Evolutionary conservation across 2,113 vertebrate genomes (phyloP).

Genomic region (Tragelaphus imberbis): DNA sequence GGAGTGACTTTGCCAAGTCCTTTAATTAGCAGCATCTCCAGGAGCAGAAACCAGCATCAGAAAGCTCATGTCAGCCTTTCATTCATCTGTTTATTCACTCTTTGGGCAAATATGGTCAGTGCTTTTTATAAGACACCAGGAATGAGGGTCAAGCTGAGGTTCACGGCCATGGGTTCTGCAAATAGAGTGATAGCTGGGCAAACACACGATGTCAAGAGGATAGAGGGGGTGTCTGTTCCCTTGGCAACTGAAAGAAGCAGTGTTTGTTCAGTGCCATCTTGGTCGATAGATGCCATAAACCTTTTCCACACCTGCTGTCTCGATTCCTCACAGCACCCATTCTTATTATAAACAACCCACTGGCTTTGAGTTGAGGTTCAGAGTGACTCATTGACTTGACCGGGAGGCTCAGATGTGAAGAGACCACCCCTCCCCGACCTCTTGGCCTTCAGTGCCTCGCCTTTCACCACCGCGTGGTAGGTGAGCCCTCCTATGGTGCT

Average conservation of each 20-base stretch:
- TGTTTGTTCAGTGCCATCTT: not conserved
- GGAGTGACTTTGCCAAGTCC: not conserved
- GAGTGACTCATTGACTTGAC: not conserved
- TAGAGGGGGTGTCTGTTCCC: not conserved
- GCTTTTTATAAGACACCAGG: not conserved
- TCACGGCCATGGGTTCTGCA: not conserved
- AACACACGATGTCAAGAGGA: not conserved
- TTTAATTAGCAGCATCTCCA: not conserved
- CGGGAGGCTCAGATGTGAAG: not conserved
- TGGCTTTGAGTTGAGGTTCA: not conserved
- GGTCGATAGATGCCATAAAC: accelerated
- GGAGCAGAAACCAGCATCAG: not conserved
- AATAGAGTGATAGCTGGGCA: not conserved
- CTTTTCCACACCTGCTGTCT: not conserved
- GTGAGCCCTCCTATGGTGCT: accelerated
- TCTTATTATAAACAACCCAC: not conserved
- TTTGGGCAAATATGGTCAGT: not conserved
- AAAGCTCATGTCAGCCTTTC: not conserved
- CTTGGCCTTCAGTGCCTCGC: accelerated
- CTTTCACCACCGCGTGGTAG: not conserved
- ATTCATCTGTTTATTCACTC: not conserved
- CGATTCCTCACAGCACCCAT: not conserved
- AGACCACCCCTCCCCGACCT: not conserved
- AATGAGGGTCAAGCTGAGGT: not conserved
- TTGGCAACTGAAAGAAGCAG: not conserved